phyloP scores from a whole-genome alignment of 2,888 invertebrate genomes.

The Allacma fusca region DNA sequence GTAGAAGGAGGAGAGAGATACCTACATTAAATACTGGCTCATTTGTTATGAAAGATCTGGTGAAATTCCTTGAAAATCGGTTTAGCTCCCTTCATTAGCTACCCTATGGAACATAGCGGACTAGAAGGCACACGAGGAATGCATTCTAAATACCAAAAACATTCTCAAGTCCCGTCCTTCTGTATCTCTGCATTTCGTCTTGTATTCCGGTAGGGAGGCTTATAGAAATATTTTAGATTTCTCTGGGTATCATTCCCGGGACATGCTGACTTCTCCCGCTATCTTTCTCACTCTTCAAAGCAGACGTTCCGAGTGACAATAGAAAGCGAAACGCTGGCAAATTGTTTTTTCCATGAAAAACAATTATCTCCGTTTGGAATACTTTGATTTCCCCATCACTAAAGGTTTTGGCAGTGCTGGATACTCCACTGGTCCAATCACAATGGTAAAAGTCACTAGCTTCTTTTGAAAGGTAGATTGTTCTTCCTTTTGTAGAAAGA shows the following conservation, averaged over 20 bases:
- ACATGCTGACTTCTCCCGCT: no score
- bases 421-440: neutral
- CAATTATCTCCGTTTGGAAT: slow-evolving; percentile 2
- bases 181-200: neutral
- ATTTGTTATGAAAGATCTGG: slow-evolving; percentile 28
- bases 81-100: slow-evolving; percentile 37
- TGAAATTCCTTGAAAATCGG: slow-evolving; percentile 30
- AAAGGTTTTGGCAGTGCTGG: slow-evolving; percentile 8
- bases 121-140: neutral
- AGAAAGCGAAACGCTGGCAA: neutral
- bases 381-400: neutral
- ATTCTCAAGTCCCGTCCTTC: neutral
- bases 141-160: neutral
- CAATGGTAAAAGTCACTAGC: slow-evolving; percentile 4
- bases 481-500: neutral
- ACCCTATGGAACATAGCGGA: slow-evolving; percentile 14
- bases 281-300: no score
- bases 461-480: neutral
- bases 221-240: neutral
- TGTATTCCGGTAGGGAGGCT: no score
- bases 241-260: no score
- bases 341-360: neutral
- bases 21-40: slow-evolving; percentile 3
- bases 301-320: neutral
- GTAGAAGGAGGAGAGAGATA: neutral